phyloP scores from a whole-genome alignment of 2,888 invertebrate species.

The Ariolimax columbianus region DNA sequence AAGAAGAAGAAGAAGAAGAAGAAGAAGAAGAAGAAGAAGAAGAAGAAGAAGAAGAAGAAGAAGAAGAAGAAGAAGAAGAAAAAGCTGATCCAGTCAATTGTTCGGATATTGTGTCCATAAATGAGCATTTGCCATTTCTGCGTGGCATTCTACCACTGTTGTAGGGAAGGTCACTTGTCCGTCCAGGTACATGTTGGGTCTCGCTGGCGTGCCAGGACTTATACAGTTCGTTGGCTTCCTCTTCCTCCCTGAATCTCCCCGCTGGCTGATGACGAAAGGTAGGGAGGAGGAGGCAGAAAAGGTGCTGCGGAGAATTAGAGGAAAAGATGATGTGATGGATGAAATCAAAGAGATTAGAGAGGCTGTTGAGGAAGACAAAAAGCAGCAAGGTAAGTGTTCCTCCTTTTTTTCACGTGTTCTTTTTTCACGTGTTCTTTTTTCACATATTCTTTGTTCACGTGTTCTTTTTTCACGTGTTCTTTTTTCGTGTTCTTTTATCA shows the following conservation, averaged over 20 bases:
- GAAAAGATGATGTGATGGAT: conserved; percentile 73
- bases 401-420: no score
- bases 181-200: conserved; percentile 81
- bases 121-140: no score
- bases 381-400: conserved; percentile 18
- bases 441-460: no score
- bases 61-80: no score
- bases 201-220: conserved; percentile 80
- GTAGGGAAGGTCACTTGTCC: conserved; percentile 40
- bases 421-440: no score
- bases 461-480: no score
- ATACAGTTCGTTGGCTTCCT: conserved; percentile 81
- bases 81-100: no score
- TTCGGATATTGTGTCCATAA: no score
- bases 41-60: no score
- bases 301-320: conserved; percentile 78
- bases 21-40: no score
- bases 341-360: conserved; percentile 78
- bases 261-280: conserved; percentile 74
- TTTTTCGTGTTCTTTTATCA: no score
- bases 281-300: conserved; percentile 69
- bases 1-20: no score
- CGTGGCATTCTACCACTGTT: neutral
- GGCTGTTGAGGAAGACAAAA: conserved; percentile 59
- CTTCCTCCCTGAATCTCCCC: conserved; percentile 81